Base-by-base conservation (phyloP, 1,140 invertebrate species). In the Drosophila malerkotliana region DNA sequence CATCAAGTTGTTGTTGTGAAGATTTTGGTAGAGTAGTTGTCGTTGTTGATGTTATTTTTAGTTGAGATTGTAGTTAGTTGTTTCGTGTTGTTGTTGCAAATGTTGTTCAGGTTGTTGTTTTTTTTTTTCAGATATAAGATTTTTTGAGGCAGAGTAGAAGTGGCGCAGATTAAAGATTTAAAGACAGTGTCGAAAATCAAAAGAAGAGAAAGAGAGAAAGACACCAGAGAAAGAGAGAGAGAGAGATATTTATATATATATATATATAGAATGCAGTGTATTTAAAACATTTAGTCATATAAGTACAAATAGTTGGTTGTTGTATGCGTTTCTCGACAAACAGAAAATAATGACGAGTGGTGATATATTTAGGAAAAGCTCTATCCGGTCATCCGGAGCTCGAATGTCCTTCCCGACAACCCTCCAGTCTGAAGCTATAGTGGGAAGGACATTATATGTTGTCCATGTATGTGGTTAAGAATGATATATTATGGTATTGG, bases 231-330 rank as follows among this genome's bases (percentile, higher is more conserved):
- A 68, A 87, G 72, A 87, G 79, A 85, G 60, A 87, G 67, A 87
- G 41, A 72, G 32, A 73, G 15, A 47, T 47, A 47, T 47, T 47
- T 77, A 53, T 61, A 53, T 51, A 72, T 68, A 53, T 51, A 72
- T 68, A 72, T 82, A 87, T 76, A 87, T 72, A 87, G 79, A 87
- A 87, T 88, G 79, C 83, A 87, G 83, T 87, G 82, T 88, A 72
- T 82, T 83, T 87, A 88, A 88, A 79, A 82, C 83, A 87, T 88
- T 79, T 79, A 88, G 69, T 77, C 54, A 61, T 72, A 52, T 66
- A 54, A 68, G 56, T 62, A 62, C 57, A 67, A 59, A 57, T 45
- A 69, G 62, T 54, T 84, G 47, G 55, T 59, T 54, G 60, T 60
- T 64, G 56, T 71, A 63, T 78, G 53, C 18, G 34, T 55, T 39